phyloP scores from a whole-genome alignment of 2,888 invertebrate genomes.

The Melangyna quadrimaculata region DNA sequence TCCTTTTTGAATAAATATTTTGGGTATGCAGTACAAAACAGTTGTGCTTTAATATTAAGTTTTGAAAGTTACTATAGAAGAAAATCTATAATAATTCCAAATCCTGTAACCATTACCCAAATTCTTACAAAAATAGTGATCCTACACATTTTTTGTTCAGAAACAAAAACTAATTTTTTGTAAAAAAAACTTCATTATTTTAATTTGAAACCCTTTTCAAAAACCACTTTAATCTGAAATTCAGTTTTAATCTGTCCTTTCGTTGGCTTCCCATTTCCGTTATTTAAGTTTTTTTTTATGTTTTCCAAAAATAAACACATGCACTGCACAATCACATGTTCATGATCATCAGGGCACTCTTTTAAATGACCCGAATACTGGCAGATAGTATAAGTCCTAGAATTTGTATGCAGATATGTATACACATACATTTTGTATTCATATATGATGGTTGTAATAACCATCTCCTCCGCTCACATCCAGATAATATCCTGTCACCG shows the following conservation, averaged over 20 bases:
- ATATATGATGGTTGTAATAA: slow-evolving; percentile 49
- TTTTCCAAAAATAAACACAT: slow-evolving; percentile 5
- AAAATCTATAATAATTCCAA: too few relatives aligned
- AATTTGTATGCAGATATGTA: neutral
- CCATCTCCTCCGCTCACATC: slow-evolving; percentile 42
- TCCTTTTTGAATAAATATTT: too few relatives aligned
- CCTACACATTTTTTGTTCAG: neutral
- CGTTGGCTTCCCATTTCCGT: neutral
- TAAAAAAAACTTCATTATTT: neutral
- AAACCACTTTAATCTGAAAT: slow-evolving; percentile 1
- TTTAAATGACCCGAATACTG: slow-evolving; percentile 44
- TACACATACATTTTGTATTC: neutral
- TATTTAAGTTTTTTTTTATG: neutral
- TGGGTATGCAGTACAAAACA: too few relatives aligned
- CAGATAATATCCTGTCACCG: slow-evolving; percentile 57
- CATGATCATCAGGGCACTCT: slow-evolving; percentile 31
- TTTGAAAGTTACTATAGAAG: too few relatives aligned
- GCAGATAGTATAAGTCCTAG: slow-evolving; percentile 28
- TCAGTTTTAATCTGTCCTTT: slow-evolving; percentile 36
- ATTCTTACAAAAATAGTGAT: neutral
- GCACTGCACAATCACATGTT: slow-evolving; percentile 1
- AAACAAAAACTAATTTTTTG: neutral
- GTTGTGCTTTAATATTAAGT: too few relatives aligned
- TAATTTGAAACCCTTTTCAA: neutral
- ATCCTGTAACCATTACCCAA: too few relatives aligned